A percentile compares a stretch with the other conserved stretches of the same genome.
Evolutionary conservation across 2,888 invertebrate species (phyloP).

Genomic region (Agriotes lineatus): DNA sequence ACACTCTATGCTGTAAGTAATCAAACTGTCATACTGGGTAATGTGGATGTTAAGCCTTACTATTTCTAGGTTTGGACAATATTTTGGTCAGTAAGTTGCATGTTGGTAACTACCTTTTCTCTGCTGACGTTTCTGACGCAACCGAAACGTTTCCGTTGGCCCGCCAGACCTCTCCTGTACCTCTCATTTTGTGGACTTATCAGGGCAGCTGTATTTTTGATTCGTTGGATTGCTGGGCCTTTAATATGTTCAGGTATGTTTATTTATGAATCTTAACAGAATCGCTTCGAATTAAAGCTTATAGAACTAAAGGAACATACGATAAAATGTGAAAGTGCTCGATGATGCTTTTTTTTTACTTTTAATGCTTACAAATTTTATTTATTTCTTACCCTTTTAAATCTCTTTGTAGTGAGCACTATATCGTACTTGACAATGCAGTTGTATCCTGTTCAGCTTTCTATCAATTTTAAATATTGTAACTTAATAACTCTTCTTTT

Average conservation of each 20-base stretch:
- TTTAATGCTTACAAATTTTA: too few relatives aligned
- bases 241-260: conserved; percentile 56
- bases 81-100: conserved; percentile 82
- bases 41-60: not conserved
- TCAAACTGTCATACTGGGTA: not conserved
- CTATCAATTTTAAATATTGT: too few relatives aligned
- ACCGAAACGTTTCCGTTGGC: conserved; percentile 90
- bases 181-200: conserved; percentile 79
- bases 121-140: conserved; percentile 91
- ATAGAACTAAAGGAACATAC: too few relatives aligned
- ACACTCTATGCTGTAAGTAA: conserved; percentile 57
- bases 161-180: conserved; percentile 92
- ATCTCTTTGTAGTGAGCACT: too few relatives aligned
- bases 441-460: too few relatives aligned
- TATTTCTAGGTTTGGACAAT: conserved; percentile 74
- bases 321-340: not conserved
- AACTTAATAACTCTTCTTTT: too few relatives aligned
- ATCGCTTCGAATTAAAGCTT: too few relatives aligned
- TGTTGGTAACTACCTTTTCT: conserved; percentile 86
- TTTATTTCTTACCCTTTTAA: too few relatives aligned
- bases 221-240: conserved; percentile 58
- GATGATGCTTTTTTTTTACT: too few relatives aligned
- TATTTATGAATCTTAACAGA: too few relatives aligned
- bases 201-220: conserved; percentile 55
- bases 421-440: too few relatives aligned